Evolutionary conservation across 1,140 invertebrate genomes (phyloP), one percentile per base, ranked within the genome.

Genomic region (Dryas iulia): DNA sequence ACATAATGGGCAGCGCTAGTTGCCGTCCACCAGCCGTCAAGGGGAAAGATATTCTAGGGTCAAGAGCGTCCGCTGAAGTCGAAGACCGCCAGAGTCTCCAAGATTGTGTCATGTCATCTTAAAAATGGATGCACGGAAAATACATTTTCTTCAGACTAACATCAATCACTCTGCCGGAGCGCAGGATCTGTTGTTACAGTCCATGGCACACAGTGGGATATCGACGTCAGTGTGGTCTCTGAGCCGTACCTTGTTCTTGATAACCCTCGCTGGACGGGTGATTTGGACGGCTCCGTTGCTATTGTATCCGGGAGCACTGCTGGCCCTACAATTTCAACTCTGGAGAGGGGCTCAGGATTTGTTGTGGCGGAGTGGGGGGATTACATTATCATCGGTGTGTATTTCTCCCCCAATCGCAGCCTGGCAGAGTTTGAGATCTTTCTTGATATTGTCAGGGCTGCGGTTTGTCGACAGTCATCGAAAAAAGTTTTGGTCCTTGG

Each of bases 401-500:
- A n/a, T n/a, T n/a, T n/a, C n/a, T n/a, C n/a, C n/a, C n/a, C n/a
- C n/a, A n/a, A 31, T 10, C 8, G 30, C 0, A 2, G 28, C 70
- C 39, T 47, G 0, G 66, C 68, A 0, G 69, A 78, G 6, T 73
- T 73, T 11, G 73, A 73, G 11, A 8, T 3, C 3, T 58, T 72
- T 30, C 63, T 77, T 0, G 59, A 21, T 12, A 52, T 52, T 0
- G 14, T 78, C 3, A 47, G 59, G 0, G 59, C 66, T 12, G 11
- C 52, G 18, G 24, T 66, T 3, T 35, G 39, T 0, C 7, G 24
- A 0, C 52, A 24, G 0, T 57, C 66, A 0, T 0, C 72, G 0
- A 35, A 71, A 0, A 69, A 0, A 67, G 69, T n/a, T 57, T 70
- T 12, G 30, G n/a, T n/a, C n/a, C n/a, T n/a, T n/a, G n/a, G n/a